Percentiles rank a stretch among this genome's conserved stretches.
phyloP scores from a whole-genome alignment of 2,797 vertebrate genomes.

The Darevskia nairensis region DNA sequence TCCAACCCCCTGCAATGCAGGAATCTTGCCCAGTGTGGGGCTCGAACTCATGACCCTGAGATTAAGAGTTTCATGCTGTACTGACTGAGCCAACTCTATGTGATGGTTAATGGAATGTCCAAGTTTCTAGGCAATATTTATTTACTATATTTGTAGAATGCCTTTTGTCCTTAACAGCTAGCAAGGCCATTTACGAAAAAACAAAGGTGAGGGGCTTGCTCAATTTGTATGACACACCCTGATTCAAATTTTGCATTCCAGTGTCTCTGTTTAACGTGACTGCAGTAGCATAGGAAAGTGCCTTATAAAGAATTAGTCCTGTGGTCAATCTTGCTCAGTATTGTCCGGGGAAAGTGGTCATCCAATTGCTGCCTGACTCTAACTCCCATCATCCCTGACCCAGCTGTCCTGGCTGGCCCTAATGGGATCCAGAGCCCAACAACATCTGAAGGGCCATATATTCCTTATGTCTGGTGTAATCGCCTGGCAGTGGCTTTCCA shows the following conservation, averaged over 20 bases:
- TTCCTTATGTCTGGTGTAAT: background rate
- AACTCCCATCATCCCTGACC: background rate
- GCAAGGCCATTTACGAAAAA: background rate
- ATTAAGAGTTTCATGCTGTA: too few species aligned
- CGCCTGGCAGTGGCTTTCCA: background rate
- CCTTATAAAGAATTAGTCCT: background rate
- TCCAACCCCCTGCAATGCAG: too few species aligned
- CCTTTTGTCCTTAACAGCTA: background rate
- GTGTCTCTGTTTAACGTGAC: background rate
- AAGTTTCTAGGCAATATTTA: background rate
- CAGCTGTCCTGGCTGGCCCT: background rate
- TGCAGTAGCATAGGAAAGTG: background rate
- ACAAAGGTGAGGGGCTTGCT: background rate
- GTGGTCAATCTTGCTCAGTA: background rate
- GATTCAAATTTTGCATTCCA: background rate
- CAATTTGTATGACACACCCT: background rate
- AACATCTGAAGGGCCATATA: background rate
- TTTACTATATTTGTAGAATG: background rate
- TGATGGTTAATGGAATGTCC: background rate
- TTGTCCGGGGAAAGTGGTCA: too few species aligned
- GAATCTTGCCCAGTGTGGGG: too few species aligned
- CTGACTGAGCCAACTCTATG: too few species aligned
- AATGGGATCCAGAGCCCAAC: background rate
- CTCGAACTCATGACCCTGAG: too few species aligned
- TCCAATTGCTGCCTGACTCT: background rate